Percentiles rank a stretch among this genome's conserved stretches.
These are phyloP conservation scores for Leptocoma aspasia DNA, from an alignment of 2,113 vertebrate genomes.

Conservation along the genomic window DNA sequence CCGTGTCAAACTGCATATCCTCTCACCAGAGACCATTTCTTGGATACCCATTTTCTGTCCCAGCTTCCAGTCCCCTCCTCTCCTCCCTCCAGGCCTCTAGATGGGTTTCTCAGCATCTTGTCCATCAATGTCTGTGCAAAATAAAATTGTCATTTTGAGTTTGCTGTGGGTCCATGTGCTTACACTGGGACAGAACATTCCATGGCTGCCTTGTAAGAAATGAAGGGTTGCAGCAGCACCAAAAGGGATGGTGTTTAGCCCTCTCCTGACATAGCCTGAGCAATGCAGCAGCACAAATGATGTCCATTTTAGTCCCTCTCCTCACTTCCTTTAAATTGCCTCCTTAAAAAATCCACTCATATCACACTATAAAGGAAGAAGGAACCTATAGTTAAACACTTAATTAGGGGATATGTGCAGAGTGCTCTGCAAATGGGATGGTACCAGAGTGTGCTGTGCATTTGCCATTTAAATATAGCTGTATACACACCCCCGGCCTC, in stretches of 20 bases:
- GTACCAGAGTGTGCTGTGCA: not conserved
- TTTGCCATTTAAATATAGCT: slow-evolving; percentile 44
- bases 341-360: not conserved
- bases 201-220: not conserved
- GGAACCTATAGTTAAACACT: not conserved
- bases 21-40: not conserved
- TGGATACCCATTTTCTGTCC: not conserved
- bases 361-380: not conserved
- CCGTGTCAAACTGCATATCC: fast-evolving
- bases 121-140: not conserved
- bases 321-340: not conserved
- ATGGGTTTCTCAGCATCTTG: not conserved
- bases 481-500: not conserved
- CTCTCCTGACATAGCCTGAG: not conserved
- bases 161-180: not conserved
- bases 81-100: not conserved
- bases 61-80: not conserved
- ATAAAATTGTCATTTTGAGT: not conserved
- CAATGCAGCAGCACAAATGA: not conserved
- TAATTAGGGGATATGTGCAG: not conserved
- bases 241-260: not conserved
- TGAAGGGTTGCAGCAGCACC: not conserved
- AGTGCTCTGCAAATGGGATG: not conserved
- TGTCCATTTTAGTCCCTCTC: not conserved
- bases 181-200: not conserved